Evolutionary conservation across 2,888 invertebrate genomes (phyloP).

Genomic region (Eupithecia pulchellata): DNA sequence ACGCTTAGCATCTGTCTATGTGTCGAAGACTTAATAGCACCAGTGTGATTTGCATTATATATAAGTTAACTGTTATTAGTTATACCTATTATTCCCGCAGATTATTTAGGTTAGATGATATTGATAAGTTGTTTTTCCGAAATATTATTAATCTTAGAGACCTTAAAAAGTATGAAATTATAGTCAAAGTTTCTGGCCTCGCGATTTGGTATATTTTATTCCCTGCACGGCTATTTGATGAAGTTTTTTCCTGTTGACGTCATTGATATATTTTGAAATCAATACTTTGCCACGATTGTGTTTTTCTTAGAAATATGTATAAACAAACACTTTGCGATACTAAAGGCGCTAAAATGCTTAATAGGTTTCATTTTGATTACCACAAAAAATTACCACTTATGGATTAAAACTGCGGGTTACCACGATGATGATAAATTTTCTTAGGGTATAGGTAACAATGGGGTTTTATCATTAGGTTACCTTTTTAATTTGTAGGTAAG

Average conservation of each 20-base stretch:
- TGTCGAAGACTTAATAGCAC: conserved; percentile 3
- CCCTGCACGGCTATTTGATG: background rate
- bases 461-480: background rate
- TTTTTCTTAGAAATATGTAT: conserved; percentile 5
- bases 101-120: background rate
- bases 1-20: conserved; percentile 10
- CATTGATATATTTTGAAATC: background rate
- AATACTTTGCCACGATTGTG: background rate
- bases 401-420: conserved; percentile 5
- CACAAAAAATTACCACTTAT: too few relatives aligned
- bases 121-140: background rate
- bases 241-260: conserved; percentile 7
- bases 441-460: background rate
- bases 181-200: too few relatives aligned
- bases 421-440: conserved; percentile 6
- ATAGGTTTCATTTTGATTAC: background rate
- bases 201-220: background rate
- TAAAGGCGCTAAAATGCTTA: background rate
- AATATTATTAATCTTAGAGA: background rate
- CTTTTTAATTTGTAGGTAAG: too few relatives aligned
- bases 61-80: background rate
- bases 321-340: background rate
- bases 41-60: background rate
- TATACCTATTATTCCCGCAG: background rate
- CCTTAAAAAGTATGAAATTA: background rate